Percentiles rank a stretch among this genome's conserved stretches.
Conservation (phyloP, 2,888 invertebrate species). For the Argynnis bischoffii region DNA sequence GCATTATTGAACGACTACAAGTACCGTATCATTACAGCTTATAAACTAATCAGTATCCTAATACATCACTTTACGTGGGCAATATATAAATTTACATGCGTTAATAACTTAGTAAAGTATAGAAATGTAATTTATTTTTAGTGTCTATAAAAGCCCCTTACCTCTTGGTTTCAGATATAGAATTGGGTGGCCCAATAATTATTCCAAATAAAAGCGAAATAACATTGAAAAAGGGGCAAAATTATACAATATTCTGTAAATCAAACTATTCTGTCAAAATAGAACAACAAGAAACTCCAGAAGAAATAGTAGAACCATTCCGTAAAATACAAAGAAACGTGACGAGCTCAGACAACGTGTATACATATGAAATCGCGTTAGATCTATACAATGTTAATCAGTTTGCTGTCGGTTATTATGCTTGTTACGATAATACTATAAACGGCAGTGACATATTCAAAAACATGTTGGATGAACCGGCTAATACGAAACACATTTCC, state of each 20-base stretch:
- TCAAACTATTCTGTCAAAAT: conserved; percentile 57
- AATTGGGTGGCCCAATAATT: conserved; percentile 62
- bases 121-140: neutral
- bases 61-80: neutral
- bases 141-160: conserved; percentile 2
- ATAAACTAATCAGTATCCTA: conserved; percentile 16
- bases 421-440: conserved; percentile 73
- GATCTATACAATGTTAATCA: conserved; percentile 70
- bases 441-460: conserved; percentile 56
- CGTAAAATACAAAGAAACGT: conserved; percentile 43
- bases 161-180: conserved; percentile 66
- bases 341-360: conserved; percentile 47
- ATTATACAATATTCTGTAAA: conserved; percentile 66
- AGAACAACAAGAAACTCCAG: conserved; percentile 64
- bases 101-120: neutral
- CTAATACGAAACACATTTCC: conserved; percentile 60
- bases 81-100: neutral
- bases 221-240: conserved; percentile 66
- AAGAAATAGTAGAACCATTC: conserved; percentile 57
- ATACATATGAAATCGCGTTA: conserved; percentile 70
- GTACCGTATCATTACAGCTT: conserved; percentile 20
- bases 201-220: conserved; percentile 61
- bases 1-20: conserved; percentile 32
- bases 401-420: conserved; percentile 80
- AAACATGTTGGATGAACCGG: conserved; percentile 61